Evolutionary conservation across 2,797 vertebrate species (phyloP), one percentile per base, ranked within the genome.

Genomic region (Liparis tanakae): DNA sequence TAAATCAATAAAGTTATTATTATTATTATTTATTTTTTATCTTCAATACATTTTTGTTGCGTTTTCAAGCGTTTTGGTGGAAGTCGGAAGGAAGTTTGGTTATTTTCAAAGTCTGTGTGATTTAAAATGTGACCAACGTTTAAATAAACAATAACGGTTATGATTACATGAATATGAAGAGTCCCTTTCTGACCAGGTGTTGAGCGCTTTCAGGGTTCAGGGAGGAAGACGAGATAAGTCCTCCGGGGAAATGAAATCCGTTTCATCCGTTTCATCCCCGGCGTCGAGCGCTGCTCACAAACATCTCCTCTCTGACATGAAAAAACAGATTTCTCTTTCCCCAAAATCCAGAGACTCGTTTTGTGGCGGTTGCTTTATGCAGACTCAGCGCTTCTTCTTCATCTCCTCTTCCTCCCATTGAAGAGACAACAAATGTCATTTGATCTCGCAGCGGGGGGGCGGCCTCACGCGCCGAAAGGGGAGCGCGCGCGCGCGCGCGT

Each of bases 351-450:
- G 48, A 53, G 58, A 78, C 56, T 66, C 25, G 3, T 79, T 76
- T 73, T 75, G 67, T 55, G 63, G 48, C 61, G 76, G 72, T 65
- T 87, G 78, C 74, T 84, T 88, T 80, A 88, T 85, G 80, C 79
- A 85, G 85, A 70, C 64, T 55, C 84, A 62, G 74, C 79, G 67
- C 10, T 37, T 37, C 10, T 37, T 37, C 2, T 30, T 30, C 25
- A 30, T 30, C 25, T 30, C 25, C 3, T 30, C 25, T 30, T 37
- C 37, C 37, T 1, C 37, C 37, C 10, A 1, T 71, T 59, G 65
- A 75, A 87, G 72, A 18, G 54, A 20, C 84, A 85, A 88, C 85
- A 90, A 87, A 88, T 84, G 86, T 65, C 85, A 92, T 90, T 88
- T 88, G 71, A 91, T 88, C 79, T 85, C 87, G 72, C 90, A 72